Evolutionary conservation across 1,140 invertebrate genomes (phyloP), one percentile per base, ranked within the genome.

Genomic region (Micrasema minimum): DNA sequence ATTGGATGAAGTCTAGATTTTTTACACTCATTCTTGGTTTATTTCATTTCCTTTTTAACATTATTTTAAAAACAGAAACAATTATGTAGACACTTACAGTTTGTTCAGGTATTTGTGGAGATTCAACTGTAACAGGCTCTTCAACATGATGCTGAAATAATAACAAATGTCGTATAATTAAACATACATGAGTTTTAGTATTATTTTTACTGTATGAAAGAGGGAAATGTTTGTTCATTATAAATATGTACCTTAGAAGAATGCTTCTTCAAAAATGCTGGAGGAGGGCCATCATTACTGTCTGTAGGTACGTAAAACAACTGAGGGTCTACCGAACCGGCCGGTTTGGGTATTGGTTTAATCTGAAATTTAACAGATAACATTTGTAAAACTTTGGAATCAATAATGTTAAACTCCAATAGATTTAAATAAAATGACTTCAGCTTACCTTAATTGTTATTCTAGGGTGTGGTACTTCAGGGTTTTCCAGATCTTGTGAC

Each of bases 261-360:
- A 79, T 78, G 69, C 75, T 83, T 83, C 71, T 80, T 83, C 50
- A 83, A 76, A 35, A 83, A 78, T 9, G 79, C 78, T 4, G 86
- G 86, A 10, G 89, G 84, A 1, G 86, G 86, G 16, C 89, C 88
- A 77, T 90, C 89, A 37, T 89, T 90, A 73, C 87, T 90, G 12
- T 90, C 89, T 7, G 89, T 90, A 0, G 89, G 89, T 0, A 90
- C 90, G 68, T 90, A 88, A 76, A 91, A 91, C 84, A 91, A 87
- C 78, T 91, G 90, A 0, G 89, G 89, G 73, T 88, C 87, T 14
- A 86, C 79, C 22, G 90, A 89, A 7, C 89, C 91, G 57, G 91
- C 91, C 0, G 91, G 91, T 75, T 92, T 85, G 6, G 92, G 92
- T 75, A 94, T 90, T 1, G 92, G 90, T 79, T 93, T 94, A 53